Evolutionary conservation across 2,888 invertebrate genomes (phyloP).

Genomic region (Hydrotaea cyrtoneurina): DNA sequence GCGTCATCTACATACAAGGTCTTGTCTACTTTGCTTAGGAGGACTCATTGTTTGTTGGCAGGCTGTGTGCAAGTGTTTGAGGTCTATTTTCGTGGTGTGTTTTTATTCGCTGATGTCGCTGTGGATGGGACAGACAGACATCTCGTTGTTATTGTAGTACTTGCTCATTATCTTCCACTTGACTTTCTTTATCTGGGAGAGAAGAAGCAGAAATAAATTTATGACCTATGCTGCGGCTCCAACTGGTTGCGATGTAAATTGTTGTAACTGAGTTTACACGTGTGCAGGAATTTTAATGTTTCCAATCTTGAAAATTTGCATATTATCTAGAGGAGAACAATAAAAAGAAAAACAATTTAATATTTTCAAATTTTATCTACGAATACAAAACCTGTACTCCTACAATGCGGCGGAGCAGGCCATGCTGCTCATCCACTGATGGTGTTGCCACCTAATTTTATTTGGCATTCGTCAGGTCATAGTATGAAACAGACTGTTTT

Average conservation of each 20-base stretch:
- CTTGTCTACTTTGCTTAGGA: constrained; percentile 3
- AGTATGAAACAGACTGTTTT: not conserved
- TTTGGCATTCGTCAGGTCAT: not conserved
- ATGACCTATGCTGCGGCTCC: constrained; percentile 64
- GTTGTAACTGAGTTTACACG: constrained; percentile 60
- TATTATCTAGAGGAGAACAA: constrained; percentile 57
- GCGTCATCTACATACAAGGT: not conserved
- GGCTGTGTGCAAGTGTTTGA: constrained; percentile 35
- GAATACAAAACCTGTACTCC: constrained; percentile 26
- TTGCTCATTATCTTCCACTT: constrained; percentile 64
- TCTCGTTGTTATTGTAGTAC: constrained; percentile 42
- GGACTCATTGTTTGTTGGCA: not conserved
- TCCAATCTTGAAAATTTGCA: constrained; percentile 62
- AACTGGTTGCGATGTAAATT: constrained; percentile 64
- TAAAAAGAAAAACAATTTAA: constrained; percentile 44
- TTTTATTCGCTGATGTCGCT: constrained; percentile 10
- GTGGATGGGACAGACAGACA: not conserved
- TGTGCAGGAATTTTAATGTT: constrained; percentile 66
- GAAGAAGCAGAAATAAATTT: constrained; percentile 52
- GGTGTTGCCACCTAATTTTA: constrained; percentile 33
- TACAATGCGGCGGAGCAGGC: not conserved
- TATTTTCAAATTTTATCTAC: constrained; percentile 58
- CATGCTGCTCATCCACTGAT: not conserved
- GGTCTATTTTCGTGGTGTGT: constrained; percentile 43
- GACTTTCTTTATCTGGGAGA: constrained; percentile 63